Conservation (phyloP, 2,888 invertebrate genomes). For the Allophyes oxyacanthae region DNA sequence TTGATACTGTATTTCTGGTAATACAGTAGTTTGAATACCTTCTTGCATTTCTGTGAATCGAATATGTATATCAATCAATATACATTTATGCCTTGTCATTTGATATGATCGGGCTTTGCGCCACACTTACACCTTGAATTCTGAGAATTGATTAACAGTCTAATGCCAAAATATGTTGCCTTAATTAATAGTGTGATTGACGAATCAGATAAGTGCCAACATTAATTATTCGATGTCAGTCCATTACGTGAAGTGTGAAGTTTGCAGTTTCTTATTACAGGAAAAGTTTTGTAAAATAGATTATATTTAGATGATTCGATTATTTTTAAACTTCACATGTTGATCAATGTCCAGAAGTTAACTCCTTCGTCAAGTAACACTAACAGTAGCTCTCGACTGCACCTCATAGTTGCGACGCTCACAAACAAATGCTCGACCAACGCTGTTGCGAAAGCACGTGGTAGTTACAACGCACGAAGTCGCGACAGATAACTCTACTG, state of each 20-base stretch:
- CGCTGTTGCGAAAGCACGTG: too few relatives aligned
- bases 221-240: conserved; percentile 6
- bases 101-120: too few relatives aligned
- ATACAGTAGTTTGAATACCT: background rate
- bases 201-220: conserved; percentile 11
- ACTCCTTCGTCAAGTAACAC: background rate
- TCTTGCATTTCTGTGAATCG: background rate
- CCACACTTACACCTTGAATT: conserved; percentile 15
- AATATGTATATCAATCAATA: background rate
- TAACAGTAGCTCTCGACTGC: too few relatives aligned
- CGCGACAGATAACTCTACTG: too few relatives aligned
- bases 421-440: too few relatives aligned
- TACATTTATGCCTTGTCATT: background rate
- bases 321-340: too few relatives aligned
- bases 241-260: background rate
- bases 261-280: background rate
- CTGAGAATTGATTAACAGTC: conserved; percentile 13
- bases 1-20: background rate
- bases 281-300: background rate
- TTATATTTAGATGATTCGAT: too few relatives aligned
- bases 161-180: conserved; percentile 12
- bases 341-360: background rate
- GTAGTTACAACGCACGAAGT: too few relatives aligned
- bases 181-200: conserved; percentile 20
- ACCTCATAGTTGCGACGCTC: too few relatives aligned